Evolutionary conservation across 2,113 vertebrate genomes (phyloP).

Genomic region (Verasper variegatus): DNA sequence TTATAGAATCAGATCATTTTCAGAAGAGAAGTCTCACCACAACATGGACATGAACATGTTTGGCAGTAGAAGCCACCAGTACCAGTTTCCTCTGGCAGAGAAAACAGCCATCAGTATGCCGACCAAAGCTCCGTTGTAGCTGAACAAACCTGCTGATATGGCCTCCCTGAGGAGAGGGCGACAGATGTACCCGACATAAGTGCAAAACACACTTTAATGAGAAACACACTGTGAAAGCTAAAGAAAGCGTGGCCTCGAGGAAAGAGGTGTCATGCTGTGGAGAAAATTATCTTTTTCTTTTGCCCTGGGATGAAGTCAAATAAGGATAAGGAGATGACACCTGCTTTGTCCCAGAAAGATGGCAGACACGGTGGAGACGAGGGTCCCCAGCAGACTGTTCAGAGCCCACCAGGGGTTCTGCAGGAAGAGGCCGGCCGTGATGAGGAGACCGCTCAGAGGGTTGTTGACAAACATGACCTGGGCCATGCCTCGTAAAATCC

Average conservation of each 20-base stretch:
- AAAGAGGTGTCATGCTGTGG: background rate
- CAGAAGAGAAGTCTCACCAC: constrained; percentile 74
- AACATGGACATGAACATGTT: constrained; percentile 77
- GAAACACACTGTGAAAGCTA: constrained; percentile 20
- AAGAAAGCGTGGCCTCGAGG: constrained; percentile 25
- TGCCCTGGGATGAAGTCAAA: background rate
- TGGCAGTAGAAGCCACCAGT: constrained; percentile 85
- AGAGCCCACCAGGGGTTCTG: too few relatives aligned
- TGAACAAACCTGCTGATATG: constrained; percentile 77
- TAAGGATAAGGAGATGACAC: constrained; percentile 54
- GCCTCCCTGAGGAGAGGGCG: constrained; percentile 60
- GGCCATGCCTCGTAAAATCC: too few relatives aligned
- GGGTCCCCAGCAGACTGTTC: too few relatives aligned
- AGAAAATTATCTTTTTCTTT: background rate
- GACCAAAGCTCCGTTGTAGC: constrained; percentile 83
- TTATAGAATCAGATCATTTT: too few relatives aligned
- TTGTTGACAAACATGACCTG: too few relatives aligned
- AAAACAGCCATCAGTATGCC: constrained; percentile 79
- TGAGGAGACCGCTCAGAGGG: too few relatives aligned
- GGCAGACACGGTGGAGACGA: too few relatives aligned
- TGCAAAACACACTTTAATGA: constrained; percentile 30
- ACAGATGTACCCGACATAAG: constrained; percentile 24
- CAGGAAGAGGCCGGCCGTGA: too few relatives aligned
- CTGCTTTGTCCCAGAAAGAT: constrained; percentile 75
- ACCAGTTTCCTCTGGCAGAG: constrained; percentile 73